These are phyloP conservation scores for Corbicula japonica DNA, from an alignment of 2,888 invertebrate species.

Conservation along the genomic window DNA sequence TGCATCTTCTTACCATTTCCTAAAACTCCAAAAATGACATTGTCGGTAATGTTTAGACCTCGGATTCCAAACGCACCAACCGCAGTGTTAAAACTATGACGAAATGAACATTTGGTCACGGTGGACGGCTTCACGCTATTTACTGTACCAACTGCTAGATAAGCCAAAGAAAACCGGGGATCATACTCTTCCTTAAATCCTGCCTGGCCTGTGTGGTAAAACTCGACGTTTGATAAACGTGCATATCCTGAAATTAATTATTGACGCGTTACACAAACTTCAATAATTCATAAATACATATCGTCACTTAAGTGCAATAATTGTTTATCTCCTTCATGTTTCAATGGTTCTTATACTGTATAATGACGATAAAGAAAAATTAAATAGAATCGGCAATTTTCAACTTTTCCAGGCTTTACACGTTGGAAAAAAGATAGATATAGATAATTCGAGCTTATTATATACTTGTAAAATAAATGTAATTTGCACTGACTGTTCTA, in stretches of 20 bases:
- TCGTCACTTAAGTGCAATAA: no score
- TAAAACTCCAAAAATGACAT: conserved; percentile 79
- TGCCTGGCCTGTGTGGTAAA: conserved; percentile 80
- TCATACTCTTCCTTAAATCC: conserved; percentile 77
- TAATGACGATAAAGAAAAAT: no score
- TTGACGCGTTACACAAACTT: no score
- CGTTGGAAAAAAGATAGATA: no score
- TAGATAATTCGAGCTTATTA: no score
- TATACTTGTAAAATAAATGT: no score
- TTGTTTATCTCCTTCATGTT: no score
- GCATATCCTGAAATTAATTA: conserved; percentile 82
- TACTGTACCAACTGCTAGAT: conserved; percentile 71
- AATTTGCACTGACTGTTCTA: no score
- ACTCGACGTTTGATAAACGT: conserved; percentile 79
- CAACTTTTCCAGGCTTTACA: no score
- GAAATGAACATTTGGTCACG: conserved; percentile 75
- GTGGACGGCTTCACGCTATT: conserved; percentile 71
- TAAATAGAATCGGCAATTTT: no score
- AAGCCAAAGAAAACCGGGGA: conserved; percentile 78
- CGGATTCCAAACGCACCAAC: conserved; percentile 78
- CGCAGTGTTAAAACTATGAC: conserved; percentile 77
- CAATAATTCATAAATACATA: no score
- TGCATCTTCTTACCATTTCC: conserved; percentile 70
- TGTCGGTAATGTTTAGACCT: conserved; percentile 74
- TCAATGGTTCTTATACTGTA: no score